Base-by-base conservation (phyloP, 1,140 invertebrate species). In the Aphaenogaster rudis region DNA sequence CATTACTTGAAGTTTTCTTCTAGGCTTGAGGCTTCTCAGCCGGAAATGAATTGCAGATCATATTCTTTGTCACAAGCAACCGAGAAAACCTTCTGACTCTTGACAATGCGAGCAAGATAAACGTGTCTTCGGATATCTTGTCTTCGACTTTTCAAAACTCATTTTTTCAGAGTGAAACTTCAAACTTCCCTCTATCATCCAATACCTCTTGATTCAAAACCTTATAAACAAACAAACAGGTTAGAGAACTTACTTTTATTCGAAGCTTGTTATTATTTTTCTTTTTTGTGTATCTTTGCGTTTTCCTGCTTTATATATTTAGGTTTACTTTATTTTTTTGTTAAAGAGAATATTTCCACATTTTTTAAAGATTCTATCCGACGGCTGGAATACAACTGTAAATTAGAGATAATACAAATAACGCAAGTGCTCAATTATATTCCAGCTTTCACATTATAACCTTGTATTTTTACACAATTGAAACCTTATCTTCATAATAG, bases 171-270 rank as follows among this genome's bases (percentile, higher is more conserved):
- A 94, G 93, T 92, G 93, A 95, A 94, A 95, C 94, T 95, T 95
- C 94, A 95, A 95, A 95, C 94, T 95, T 95, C 95, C 95, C 95
- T 95, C 95, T 95, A 95, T 96, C 95, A 96, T 96, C 95, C 95
- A 95, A 95, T 95, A 96, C 95, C 95, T 95, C 95, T 95, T 95
- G 95, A 95, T 96, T 96, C 95, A 96, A 94, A 95, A 96, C 95
- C 95, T 96, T 96, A 95, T 95, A 95, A 96, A 95, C 95, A 95
- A 95, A 96, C 93, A 95, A 96, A 96, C 90, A 94, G 93, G 94
- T 95, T 95, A 95, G 95, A 95, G 93, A 95, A 94, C 93, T 94
- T 95, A 94, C 91, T 92, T 89, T 88, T 92, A 92, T 82, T 90
- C 85, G 88, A 92, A 86, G 88, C 92, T 93, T 88, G 92, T 88